phyloP scores from a whole-genome alignment of 2,797 vertebrate genomes.

The Cirrhinus molitorella region DNA sequence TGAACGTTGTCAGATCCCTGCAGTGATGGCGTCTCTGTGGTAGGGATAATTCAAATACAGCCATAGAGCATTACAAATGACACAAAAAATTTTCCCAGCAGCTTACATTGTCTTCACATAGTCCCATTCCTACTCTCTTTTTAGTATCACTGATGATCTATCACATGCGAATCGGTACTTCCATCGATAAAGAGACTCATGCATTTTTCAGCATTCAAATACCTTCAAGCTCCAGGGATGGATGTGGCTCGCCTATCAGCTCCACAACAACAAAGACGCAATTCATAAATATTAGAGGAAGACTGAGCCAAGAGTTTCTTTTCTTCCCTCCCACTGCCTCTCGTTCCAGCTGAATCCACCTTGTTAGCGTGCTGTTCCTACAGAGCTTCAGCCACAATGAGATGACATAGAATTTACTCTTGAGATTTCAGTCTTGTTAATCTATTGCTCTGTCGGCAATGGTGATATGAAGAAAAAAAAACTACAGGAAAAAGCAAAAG shows the following conservation, averaged over 20 bases:
- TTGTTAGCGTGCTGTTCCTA: constrained; percentile 61
- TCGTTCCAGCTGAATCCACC: constrained; percentile 63
- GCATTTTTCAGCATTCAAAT: constrained; percentile 76
- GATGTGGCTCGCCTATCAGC: constrained; percentile 64
- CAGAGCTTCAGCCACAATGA: constrained; percentile 59
- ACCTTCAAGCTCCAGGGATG: constrained; percentile 64
- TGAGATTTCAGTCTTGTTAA: constrained; percentile 58
- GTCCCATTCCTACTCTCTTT: constrained; percentile 24
- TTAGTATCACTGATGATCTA: constrained; percentile 67
- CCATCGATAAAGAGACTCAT: constrained; percentile 72
- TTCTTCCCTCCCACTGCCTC: constrained; percentile 55
- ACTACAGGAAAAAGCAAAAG: constrained; percentile 4
- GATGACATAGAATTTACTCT: constrained; percentile 57
- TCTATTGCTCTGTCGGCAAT: constrained; percentile 15
- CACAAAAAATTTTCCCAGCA: constrained; percentile 59
- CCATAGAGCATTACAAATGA: constrained; percentile 61
- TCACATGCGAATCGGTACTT: constrained; percentile 70
- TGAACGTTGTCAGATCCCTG: constrained; percentile 3
- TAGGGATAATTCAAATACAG: constrained; percentile 49
- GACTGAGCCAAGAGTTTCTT: constrained; percentile 46
- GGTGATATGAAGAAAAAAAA: constrained; percentile 19
- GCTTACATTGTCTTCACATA: constrained; percentile 54
- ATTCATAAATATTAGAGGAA: constrained; percentile 76
- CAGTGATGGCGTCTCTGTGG: constrained; percentile 18
- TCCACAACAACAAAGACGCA: constrained; percentile 71